Base-by-base conservation (phyloP, 37 sponge, comb jelly and placozoan species). In the Bolinopsis microptera region DNA sequence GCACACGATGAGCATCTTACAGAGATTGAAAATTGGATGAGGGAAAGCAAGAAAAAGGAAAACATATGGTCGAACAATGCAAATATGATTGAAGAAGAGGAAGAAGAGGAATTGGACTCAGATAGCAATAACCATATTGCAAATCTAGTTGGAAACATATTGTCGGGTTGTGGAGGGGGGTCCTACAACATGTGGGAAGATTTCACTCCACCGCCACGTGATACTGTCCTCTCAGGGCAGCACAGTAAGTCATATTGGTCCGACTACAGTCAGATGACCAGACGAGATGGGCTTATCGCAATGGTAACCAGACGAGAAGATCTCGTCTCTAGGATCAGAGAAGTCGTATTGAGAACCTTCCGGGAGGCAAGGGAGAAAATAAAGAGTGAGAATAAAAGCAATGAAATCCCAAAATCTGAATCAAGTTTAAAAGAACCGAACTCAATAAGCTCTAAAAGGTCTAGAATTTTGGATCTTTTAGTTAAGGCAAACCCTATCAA, bases 81-180 rank as follows among this genome's bases (percentile, higher is more conserved):
- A 3, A 70, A 3, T 30, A 70, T 2, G 23, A 25, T 18, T 28
- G 28, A 3, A 0, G 35, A 1, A 0, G 80, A 77, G 3, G 37
- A 77, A 2, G 34, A 31, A 16, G 37, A 32, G 33, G 2, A 3
- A 8, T 32, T 35, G 80, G 37, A 35, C 35, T 28, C 18, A 21
- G 74, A 9, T 3, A 28, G 27, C n/a, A 18, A 70, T 70, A 30
- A 3, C 74, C 74, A 36, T 27, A 5, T 80, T 35, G 5, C 3
- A 38, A 23, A 1, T 2, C 27, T 86, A 1, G 24, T 38, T 3
- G 36, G 48, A 39, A 86, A 86, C 30, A 41, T 86, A 18, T 48
- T 86, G 31, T 86, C 90, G 26, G 90, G 90, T 35, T 86, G 90
- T 27, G 90, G 90, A 2, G 35, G 90, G 37, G 90, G 90, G 3